These are phyloP conservation scores for Edolisoma coerulescens DNA, from an alignment of 2,113 vertebrate genomes.

Conservation along the genomic window DNA sequence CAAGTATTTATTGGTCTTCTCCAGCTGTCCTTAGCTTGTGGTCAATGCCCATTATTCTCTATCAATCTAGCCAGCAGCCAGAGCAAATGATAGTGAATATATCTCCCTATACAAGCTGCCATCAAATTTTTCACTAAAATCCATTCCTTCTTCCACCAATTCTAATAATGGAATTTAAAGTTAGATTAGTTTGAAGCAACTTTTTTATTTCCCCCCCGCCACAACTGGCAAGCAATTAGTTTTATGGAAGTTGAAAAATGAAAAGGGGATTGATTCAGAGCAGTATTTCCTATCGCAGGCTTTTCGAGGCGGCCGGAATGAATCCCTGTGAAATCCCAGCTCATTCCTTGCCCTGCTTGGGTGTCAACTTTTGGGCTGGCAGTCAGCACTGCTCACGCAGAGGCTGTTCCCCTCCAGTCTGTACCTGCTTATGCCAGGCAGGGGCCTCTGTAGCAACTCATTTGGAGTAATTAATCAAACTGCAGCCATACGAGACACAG, in stretches of 20 bases:
- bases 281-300: background rate
- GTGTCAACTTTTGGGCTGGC: background rate
- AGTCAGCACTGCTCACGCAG: background rate
- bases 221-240: background rate
- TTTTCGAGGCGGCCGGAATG: rapidly evolving
- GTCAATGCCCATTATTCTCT: constrained; percentile 58
- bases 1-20: constrained; percentile 50
- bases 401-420: background rate
- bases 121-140: constrained; percentile 35
- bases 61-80: constrained; percentile 30
- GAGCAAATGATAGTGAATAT: constrained; percentile 37
- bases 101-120: constrained; percentile 35
- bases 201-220: rapidly evolving
- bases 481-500: background rate
- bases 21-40: constrained; percentile 38
- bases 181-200: constrained; percentile 41
- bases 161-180: constrained; percentile 50
- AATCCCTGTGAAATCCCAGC: background rate
- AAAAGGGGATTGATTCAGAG: background rate
- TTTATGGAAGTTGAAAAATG: constrained; percentile 19
- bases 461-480: constrained; percentile 62
- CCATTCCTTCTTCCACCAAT: constrained; percentile 23
- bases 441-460: background rate
- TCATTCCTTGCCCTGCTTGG: rapidly evolving
- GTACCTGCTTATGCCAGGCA: background rate